phyloP scores from a whole-genome alignment of 2,888 invertebrate genomes.

The Anticlea derivata region DNA sequence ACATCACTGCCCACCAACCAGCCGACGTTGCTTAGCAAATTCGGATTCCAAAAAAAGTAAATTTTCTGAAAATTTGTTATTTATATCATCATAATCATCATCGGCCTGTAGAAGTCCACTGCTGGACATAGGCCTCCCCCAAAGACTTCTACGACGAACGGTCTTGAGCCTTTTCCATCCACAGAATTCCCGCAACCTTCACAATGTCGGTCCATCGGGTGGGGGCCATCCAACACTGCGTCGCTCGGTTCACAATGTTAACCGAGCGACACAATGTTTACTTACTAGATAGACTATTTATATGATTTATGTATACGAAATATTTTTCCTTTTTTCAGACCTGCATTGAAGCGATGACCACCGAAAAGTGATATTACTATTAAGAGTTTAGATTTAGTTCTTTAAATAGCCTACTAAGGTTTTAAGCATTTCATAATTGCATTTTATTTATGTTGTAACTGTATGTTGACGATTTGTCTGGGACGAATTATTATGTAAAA shows the following conservation, averaged over 20 bases:
- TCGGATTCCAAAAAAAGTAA: constrained; percentile 86
- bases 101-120: no score
- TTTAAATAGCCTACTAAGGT: no score
- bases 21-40: constrained; percentile 86
- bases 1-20: constrained; percentile 68
- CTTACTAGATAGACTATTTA: no score
- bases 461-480: constrained; percentile 32
- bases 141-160: no score
- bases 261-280: no score
- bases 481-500: constrained; percentile 27
- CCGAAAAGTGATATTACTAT: not conserved
- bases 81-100: not conserved
- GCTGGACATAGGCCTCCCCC: no score
- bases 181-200: no score
- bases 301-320: not conserved
- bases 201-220: no score
- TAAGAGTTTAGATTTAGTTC: not conserved
- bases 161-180: no score
- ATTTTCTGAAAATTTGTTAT: constrained; percentile 28
- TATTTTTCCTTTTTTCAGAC: constrained; percentile 49
- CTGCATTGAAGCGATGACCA: constrained; percentile 59
- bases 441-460: constrained; percentile 21
- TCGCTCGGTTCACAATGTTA: no score
- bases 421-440: constrained; percentile 14
- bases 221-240: no score